A percentile compares a stretch with the other conserved stretches of the same genome.
Evolutionary conservation across 2,797 vertebrate species (phyloP).

Genomic region (Rallus crepitans): DNA sequence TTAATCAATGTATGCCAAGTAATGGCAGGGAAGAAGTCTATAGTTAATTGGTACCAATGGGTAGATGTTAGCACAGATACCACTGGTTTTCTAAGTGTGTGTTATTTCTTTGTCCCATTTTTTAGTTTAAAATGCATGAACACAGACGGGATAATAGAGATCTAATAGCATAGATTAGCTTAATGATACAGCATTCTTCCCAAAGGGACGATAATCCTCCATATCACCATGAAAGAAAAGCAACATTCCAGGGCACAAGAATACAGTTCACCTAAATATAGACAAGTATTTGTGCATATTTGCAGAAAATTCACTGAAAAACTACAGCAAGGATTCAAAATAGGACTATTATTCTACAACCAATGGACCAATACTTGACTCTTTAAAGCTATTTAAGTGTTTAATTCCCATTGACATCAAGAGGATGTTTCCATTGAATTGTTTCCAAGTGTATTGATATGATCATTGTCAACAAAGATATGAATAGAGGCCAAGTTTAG

Average conservation of each 20-base stretch:
- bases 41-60: neutral
- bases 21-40: neutral
- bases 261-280: slow-evolving; percentile 15
- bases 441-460: neutral
- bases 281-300: neutral
- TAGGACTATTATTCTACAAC: neutral
- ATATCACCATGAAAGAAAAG: neutral
- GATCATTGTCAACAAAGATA: neutral
- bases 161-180: neutral
- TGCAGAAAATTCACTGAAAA: neutral
- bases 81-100: neutral
- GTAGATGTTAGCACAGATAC: neutral
- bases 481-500: neutral
- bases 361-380: neutral
- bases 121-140: neutral
- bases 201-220: neutral
- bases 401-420: neutral
- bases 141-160: neutral
- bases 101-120: neutral
- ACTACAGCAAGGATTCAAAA: slow-evolving; percentile 4
- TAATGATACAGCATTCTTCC: neutral
- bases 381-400: neutral
- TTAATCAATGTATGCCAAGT: neutral
- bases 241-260: neutral
- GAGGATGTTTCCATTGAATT: neutral